Conservation (phyloP, 1,140 invertebrate species). For the Eriosoma lanigerum region DNA sequence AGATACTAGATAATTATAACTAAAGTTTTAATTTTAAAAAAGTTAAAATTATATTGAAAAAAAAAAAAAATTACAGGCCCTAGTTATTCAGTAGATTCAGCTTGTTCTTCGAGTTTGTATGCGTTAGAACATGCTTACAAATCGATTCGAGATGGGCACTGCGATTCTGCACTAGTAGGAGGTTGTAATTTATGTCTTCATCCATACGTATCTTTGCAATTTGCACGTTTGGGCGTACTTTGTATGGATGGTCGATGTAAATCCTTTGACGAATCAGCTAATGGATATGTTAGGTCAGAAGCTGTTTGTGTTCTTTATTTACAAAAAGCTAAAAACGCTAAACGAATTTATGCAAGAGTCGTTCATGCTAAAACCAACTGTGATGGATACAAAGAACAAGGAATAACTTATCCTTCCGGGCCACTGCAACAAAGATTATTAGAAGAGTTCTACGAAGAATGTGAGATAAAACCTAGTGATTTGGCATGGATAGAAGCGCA, state of each 20-base stretch:
- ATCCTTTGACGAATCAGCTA: constrained; percentile 79
- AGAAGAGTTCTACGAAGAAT: constrained; percentile 83
- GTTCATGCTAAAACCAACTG: constrained; percentile 76
- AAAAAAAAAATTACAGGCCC: constrained; percentile 62
- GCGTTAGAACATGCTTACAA: constrained; percentile 81
- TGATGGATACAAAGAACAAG: constrained; percentile 85
- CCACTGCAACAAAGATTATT: constrained; percentile 77
- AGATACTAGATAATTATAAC: not conserved
- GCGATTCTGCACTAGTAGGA: constrained; percentile 85
- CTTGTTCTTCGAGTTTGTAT: constrained; percentile 85
- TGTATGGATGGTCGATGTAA: constrained; percentile 84
- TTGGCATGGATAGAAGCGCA: constrained; percentile 89
- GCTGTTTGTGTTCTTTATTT: constrained; percentile 76
- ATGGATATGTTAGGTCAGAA: constrained; percentile 77
- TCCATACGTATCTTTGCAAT: constrained; percentile 82
- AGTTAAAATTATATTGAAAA: not conserved
- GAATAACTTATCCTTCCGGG: constrained; percentile 89
- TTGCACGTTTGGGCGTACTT: constrained; percentile 73
- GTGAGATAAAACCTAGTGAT: constrained; percentile 69
- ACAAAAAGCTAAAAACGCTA: constrained; percentile 78
- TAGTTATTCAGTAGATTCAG: constrained; percentile 82
- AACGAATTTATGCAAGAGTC: constrained; percentile 72
- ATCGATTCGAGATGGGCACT: constrained; percentile 73
- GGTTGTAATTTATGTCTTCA: constrained; percentile 82
- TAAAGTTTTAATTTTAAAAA: not conserved